Base-by-base conservation (phyloP, 1,140 invertebrate species). In the Callitettix versicolor region DNA sequence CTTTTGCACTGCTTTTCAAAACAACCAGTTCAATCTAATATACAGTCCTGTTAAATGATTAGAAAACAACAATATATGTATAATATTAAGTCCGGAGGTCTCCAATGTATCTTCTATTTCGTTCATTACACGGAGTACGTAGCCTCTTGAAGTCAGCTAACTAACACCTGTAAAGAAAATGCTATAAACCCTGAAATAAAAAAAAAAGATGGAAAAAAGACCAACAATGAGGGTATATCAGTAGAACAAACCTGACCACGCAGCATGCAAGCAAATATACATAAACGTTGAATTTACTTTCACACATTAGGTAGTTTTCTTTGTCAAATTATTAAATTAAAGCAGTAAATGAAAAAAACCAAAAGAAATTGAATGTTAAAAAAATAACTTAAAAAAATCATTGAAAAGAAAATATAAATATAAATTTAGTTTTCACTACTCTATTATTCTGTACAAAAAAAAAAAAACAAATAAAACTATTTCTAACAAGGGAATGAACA, bases 151-250 rank as follows among this genome's bases (percentile, higher is more conserved):
- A 30, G 26, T 30, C 26, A 30, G 26, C 26, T 30, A 30, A 30
- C 26, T 30, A 30, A 30, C 33, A 55, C 54, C 54, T 55, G 54
- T 55, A 55, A 55, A 55, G 46, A 48, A 55, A 55, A 55, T 55
- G 42, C 54, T 55, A 38, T 55, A 55, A 55, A 48, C 36, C 43
- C 54, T 55, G 54, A 55, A 55, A 47, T 24, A 49, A 11, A 18
- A 41, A n/a, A n/a, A 33, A 18, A 14, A 21, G 33, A 22, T 18
- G 24, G 18, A 47, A 17, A 49, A 46, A n/a, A 26, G 18, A 43
- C 33, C 15, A 33, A 17, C 18, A 46, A 17, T 18, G 30, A 46
- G 22, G 24, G 9, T 9, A 30, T 4, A 30, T 30, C 26, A 30
- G 26, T 30, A 36, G 21, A 17, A 21, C 14, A 26, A 55, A 36